Conservation (phyloP, 2,888 invertebrate species). For the Scaptomyza tumidula region DNA sequence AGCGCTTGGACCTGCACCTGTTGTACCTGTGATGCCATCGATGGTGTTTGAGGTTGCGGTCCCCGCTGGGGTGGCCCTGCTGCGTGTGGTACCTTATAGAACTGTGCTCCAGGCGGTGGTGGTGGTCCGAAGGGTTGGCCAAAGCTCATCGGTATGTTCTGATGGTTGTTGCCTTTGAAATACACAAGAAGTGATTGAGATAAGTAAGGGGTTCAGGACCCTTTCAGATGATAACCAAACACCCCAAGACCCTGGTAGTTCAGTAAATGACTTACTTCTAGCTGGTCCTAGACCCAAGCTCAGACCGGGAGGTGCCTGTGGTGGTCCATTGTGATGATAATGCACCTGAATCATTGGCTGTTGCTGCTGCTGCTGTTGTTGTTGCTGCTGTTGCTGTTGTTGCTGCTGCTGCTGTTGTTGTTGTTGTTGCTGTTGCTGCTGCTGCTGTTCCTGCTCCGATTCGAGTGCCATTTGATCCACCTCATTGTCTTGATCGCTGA, state of each 20-base stretch:
- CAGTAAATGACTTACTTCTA: constrained; percentile 74
- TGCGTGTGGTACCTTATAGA: constrained; percentile 90
- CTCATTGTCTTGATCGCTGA: constrained; percentile 86
- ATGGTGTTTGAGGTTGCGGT: constrained; percentile 50
- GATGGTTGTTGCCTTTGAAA: constrained; percentile 82
- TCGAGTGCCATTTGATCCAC: constrained; percentile 91
- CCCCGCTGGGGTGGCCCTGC: constrained; percentile 57
- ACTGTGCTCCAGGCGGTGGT: constrained; percentile 84
- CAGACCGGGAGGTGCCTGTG: constrained; percentile 57
- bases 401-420: constrained; percentile 84
- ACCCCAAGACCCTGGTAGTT: neutral
- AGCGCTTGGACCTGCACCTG: constrained; percentile 67
- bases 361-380: constrained; percentile 81
- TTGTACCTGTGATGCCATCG: constrained; percentile 60
- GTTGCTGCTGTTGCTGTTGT: constrained; percentile 72
- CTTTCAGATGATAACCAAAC: too few relatives aligned
- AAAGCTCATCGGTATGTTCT: constrained; percentile 84
- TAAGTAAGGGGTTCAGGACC: too few relatives aligned
- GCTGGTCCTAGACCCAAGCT: constrained; percentile 71
- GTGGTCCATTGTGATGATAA: constrained; percentile 84
- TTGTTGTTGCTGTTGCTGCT: constrained; percentile 84
- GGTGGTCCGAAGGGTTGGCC: constrained; percentile 86
- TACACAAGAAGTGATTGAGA: too few relatives aligned
- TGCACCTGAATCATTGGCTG: constrained; percentile 73
- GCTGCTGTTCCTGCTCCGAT: constrained; percentile 87